Base-by-base conservation (phyloP, 1,140 invertebrate species). In the Bombyx mandarina region DNA sequence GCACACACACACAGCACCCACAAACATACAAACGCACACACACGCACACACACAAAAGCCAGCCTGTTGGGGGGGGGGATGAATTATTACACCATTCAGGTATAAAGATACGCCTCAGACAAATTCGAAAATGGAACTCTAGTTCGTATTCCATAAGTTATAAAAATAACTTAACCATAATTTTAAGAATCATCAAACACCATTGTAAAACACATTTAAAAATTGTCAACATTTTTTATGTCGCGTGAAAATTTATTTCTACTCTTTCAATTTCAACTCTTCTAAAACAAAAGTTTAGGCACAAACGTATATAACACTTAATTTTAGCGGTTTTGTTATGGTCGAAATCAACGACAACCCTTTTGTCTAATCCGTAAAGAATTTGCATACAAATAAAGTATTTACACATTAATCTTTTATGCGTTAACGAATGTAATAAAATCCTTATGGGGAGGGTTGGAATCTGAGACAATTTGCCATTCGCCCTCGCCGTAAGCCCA, bases 381-480 rank as follows among this genome's bases (percentile, higher is more conserved):
- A 81, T 79, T 75, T 73, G 63, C 73, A 77, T 79, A 75, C 69
- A 77, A 81, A 79, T 78, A 69, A 74, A 81, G 71, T 75, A 69
- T 79, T 79, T 76, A 73, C 69, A 71, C 76, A 77, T 75, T 83
- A 79, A 83, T 85, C 69, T 82, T 77, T 82, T 77, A 84, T 83
- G 77, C 77, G 76, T 83, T 84, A 86, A 83, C 79, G 79, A 82
- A 83, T 79, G 81, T 80, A 82, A 86, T 86, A 86, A 84, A 83
- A 86, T 75, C 73, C 73, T 73, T 64, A 66, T 52, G 65, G 60
- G 67, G 62, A 62, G 73, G 73, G 71, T 65, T 60, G 67, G 77
- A 77, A 82, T 79, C 75, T 81, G 75, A 87, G 82, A 87, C 81
- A 85, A 86, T 86, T 86, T 82, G 81, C 79, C 69, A 67, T 61